Evolutionary conservation across 2,113 vertebrate species (phyloP).

Genomic region (Acrocephalus kingi): DNA sequence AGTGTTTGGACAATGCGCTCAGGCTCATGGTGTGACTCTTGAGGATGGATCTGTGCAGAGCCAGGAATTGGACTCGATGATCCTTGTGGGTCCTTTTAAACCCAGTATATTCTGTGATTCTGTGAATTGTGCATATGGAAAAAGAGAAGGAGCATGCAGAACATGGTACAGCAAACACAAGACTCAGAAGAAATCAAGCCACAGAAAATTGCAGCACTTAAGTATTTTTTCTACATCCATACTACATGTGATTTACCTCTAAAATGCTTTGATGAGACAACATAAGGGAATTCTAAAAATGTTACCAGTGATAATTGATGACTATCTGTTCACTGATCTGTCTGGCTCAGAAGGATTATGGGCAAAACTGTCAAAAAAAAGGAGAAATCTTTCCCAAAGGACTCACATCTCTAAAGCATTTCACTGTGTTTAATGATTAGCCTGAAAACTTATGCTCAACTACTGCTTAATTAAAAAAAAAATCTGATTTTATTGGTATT

Average conservation of each 20-base stretch:
- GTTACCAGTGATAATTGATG: neutral
- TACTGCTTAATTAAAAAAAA: neutral
- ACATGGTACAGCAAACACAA: neutral
- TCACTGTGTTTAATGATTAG: neutral
- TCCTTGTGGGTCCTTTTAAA: neutral
- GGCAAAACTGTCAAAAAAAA: neutral
- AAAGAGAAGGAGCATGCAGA: neutral
- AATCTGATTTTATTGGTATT: neutral
- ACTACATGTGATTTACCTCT: neutral
- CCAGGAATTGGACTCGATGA: rapidly evolving
- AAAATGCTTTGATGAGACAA: neutral
- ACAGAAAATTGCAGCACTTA: neutral
- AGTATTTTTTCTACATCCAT: neutral
- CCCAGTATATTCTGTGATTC: neutral
- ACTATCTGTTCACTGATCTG: neutral
- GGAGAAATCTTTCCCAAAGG: neutral
- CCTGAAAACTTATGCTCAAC: neutral
- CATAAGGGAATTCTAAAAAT: neutral
- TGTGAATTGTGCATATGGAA: neutral
- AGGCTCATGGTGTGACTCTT: neutral
- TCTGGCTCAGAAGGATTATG: neutral
- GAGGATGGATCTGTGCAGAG: neutral
- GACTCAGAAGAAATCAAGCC: neutral
- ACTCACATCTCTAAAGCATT: neutral
- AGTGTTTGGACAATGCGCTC: neutral